Percentiles rank a stretch among this genome's conserved stretches.
phyloP scores from a whole-genome alignment of 2,797 vertebrate genomes.

The Falco biarmicus region DNA sequence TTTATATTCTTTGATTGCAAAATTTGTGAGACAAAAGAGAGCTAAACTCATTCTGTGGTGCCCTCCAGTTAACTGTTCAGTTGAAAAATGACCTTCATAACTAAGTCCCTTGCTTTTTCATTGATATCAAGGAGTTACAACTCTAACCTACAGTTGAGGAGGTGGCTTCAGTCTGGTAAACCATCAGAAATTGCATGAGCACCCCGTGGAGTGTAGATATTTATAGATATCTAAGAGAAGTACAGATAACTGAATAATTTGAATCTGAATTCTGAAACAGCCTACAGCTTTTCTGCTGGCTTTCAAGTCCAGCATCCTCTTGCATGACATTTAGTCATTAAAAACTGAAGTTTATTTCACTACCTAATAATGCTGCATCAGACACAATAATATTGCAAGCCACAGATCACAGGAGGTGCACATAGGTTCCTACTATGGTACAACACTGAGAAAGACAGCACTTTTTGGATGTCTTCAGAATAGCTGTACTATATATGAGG shows the following conservation, averaged over 20 bases:
- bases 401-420: not conserved
- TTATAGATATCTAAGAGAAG: slow-evolving; percentile 70
- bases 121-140: slow-evolving; percentile 70
- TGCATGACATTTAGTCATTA: slow-evolving; percentile 52
- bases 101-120: slow-evolving; percentile 70
- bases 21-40: slow-evolving; percentile 77
- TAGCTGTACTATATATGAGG: not conserved
- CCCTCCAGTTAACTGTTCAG: slow-evolving; percentile 79
- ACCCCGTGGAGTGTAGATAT: slow-evolving; percentile 62
- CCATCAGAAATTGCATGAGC: slow-evolving; percentile 72
- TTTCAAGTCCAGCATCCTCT: slow-evolving; percentile 53
- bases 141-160: slow-evolving; percentile 65
- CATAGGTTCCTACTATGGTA: not conserved
- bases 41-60: slow-evolving; percentile 64
- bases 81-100: slow-evolving; percentile 86
- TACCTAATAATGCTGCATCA: slow-evolving; percentile 3
- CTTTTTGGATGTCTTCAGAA: not conserved
- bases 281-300: slow-evolving; percentile 56
- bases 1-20: slow-evolving; percentile 77
- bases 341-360: slow-evolving; percentile 52
- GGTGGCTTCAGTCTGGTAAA: slow-evolving; percentile 70
- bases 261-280: slow-evolving; percentile 68
- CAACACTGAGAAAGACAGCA: not conserved
- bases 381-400: not conserved
- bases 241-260: slow-evolving; percentile 72